Conservation (phyloP, 2,888 invertebrate species). For the Xanthia togata region DNA sequence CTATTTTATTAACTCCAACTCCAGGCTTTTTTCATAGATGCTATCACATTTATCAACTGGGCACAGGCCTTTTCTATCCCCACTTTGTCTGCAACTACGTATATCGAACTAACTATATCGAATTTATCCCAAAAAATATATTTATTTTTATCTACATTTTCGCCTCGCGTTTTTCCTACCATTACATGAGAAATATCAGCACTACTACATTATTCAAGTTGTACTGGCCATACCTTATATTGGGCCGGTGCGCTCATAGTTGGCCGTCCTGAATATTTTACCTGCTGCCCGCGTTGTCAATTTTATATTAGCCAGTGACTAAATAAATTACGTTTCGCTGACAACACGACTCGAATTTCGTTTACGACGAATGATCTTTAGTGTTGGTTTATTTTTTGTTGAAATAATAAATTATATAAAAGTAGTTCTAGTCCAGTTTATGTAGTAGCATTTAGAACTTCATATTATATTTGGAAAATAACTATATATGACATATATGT, state of each 20-base stretch:
- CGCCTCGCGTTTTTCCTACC: slow-evolving; percentile 19
- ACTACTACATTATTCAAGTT: slow-evolving; percentile 66
- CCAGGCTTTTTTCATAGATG: too few relatives aligned
- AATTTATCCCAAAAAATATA: too few relatives aligned
- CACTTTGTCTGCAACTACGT: too few relatives aligned
- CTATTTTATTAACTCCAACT: too few relatives aligned
- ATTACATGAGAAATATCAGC: slow-evolving; percentile 52
- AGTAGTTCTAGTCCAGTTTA: too few relatives aligned
- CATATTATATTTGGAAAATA: too few relatives aligned
- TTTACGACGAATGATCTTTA: slow-evolving; percentile 22
- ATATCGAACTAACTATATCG: too few relatives aligned
- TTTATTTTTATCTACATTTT: too few relatives aligned
- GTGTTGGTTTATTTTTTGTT: slow-evolving; percentile 6
- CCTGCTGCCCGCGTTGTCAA: slow-evolving; percentile 41
- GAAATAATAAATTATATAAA: neutral
- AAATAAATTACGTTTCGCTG: slow-evolving; percentile 51
- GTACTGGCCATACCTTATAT: slow-evolving; percentile 58
- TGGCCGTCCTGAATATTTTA: slow-evolving; percentile 66
- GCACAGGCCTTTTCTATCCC: too few relatives aligned
- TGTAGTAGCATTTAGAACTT: too few relatives aligned
- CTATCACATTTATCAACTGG: too few relatives aligned
- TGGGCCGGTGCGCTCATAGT: slow-evolving; percentile 55
- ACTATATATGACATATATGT: too few relatives aligned
- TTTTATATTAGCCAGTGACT: slow-evolving; percentile 35
- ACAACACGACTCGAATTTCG: slow-evolving; percentile 35